Evolutionary conservation across 53 echinoderm and acorn worm species (phyloP), one percentile per base, ranked within the genome.

Genomic region (Holothuria scabra): DNA sequence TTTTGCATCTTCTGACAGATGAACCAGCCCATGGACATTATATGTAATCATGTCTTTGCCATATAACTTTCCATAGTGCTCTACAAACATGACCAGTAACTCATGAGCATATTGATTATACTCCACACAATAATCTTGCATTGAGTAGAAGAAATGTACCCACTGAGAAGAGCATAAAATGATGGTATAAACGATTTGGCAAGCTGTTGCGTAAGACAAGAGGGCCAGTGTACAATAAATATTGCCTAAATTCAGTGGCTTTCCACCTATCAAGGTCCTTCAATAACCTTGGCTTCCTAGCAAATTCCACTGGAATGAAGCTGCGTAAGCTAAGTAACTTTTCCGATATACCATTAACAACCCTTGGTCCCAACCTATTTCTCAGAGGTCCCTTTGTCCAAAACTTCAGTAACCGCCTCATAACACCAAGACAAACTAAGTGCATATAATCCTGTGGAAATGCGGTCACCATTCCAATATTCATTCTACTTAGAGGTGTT

Each of bases 221-320:
- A 72, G 59, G 74, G 21, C 91, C 91, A 60, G 84, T 91, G 80
- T 91, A 91, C 25, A 91, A 67, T 10, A 91, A 68, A 31, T 85
- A 81, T 38, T 91, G 88, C 13, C 91, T 52, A 37, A 88, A 85
- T 85, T 91, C 91, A 18, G 88, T 91, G n/a, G 91, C 88, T 49
- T 91, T 88, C 91, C 91, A 91, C 21, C 88, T 18, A 32, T 88
- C 91, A 4, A 88, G 29, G 37, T 88, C 91, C 25, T 65, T 57
- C 60, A 90, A 38, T 16, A 62, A 60, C 31, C 91, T 62, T 30
- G 80, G 84, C 31, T 65, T 80, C 59, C 91, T 62, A 71, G 71
- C 80, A 74, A 91, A 91, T 37, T 88, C 85, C 23, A 4, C 5
- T 52, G 76, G 76, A 35, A 75, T 52, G 28, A 13, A 46, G 22